Base-by-base conservation (phyloP, 2,113 vertebrate species). In the Scartelaos histophorus region DNA sequence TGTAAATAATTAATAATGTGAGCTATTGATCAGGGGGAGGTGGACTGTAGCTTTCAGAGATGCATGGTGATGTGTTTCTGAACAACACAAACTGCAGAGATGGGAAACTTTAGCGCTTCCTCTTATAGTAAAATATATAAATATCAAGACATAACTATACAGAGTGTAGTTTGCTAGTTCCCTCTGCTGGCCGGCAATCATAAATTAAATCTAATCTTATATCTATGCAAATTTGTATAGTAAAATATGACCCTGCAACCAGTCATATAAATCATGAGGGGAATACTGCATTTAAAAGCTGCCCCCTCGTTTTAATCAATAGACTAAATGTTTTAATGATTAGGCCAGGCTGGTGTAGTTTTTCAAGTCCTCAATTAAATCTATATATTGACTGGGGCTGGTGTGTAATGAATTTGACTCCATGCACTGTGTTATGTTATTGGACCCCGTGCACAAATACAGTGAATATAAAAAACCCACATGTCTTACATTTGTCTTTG, bases 111-210 rank as follows among this genome's bases (percentile, higher is more conserved):
- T 70, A 25, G 57, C 66, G 78, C 72, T 90, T 88, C 88, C 78
- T 73, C 72, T 83, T 87, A 81, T 81, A 85, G 81, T 80, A 82
- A 46, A 54, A 54, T 66, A 74, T 65, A 80, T 73, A 66, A 80
- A 22, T 43, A 75, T 64, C 19, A 24, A 68, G 47, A 47, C 21
- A 45, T 70, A 3, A 56, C 38, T 66, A 66, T 79, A 82, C 72
- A 84, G 76, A 82, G 67, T 81, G 79, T 64, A 82, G 84, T 84
- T 88, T 73, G 64, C 68, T 89, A 81, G 83, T 88, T 88, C 90
- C 91, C 88, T 89, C 91, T 92, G 82, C 91, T 92, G 91, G 91
- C 69, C 84, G 53, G 75, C 78, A 47, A 13, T 67, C 45, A 87
- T 71, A 87, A 72, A 83, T 78, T 85, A 66, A 53, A 58, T 13